Conservation (phyloP, 1,140 invertebrate species). For the Chironomus striatipennis region DNA sequence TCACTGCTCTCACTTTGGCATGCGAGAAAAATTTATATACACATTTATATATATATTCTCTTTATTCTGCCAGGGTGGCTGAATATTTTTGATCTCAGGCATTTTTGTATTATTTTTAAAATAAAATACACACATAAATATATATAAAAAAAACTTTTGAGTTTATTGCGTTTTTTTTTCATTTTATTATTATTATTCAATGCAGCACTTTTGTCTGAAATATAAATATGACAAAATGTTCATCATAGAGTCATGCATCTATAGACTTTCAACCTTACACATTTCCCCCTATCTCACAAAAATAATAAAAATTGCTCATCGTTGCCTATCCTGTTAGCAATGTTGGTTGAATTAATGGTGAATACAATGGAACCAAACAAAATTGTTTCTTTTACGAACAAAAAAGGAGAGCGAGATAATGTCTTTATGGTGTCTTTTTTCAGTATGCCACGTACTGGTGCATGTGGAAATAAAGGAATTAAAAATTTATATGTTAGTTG, state of each 20-base stretch:
- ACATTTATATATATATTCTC: too few relatives aligned
- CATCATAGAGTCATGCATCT: neutral
- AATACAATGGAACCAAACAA: too few relatives aligned
- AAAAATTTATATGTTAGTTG: neutral
- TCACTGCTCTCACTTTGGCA: neutral
- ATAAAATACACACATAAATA: neutral
- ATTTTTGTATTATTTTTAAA: neutral
- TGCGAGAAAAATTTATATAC: neutral
- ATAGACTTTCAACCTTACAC: neutral
- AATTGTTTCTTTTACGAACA: neutral
- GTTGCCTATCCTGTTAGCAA: conserved; percentile 6
- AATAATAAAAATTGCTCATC: neutral
- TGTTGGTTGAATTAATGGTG: neutral
- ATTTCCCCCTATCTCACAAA: neutral
- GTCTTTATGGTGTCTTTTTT: conserved; percentile 21
- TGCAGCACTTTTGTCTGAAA: neutral
- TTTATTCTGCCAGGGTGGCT: neutral
- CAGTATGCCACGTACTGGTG: conserved; percentile 5
- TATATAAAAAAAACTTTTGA: neutral
- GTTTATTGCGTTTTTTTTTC: neutral
- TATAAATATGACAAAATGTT: neutral
- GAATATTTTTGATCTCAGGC: neutral
- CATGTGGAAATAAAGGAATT: conserved; percentile 6
- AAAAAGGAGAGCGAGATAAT: neutral
- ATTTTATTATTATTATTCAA: neutral